phyloP scores from a whole-genome alignment of 2,888 invertebrate genomes.

The Rhynchonema sp. region DNA sequence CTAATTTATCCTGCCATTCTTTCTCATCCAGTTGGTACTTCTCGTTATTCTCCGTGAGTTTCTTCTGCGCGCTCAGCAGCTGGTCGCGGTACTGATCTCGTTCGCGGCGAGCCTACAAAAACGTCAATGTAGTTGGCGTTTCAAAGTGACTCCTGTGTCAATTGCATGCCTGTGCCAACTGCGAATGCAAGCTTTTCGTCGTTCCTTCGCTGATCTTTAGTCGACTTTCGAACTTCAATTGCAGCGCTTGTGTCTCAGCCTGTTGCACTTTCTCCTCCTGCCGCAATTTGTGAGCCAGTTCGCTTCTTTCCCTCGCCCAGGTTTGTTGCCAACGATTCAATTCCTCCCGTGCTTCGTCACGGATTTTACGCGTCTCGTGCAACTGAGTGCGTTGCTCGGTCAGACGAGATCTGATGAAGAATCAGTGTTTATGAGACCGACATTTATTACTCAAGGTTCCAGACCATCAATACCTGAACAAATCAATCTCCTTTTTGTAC shows the following conservation, averaged over 20 bases:
- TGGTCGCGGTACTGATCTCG: conserved; percentile 21
- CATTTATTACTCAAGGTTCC: background rate
- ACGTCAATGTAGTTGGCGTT: conserved; percentile 9
- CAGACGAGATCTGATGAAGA: conserved; percentile 2
- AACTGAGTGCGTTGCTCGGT: conserved; percentile 18
- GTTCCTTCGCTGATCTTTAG: conserved; percentile 28
- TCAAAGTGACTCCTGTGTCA: no score
- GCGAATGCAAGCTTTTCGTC: conserved; percentile 23
- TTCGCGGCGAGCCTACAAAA: conserved; percentile 22
- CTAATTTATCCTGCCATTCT: background rate
- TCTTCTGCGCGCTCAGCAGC: conserved; percentile 15
- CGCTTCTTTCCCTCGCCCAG: conserved; percentile 13
- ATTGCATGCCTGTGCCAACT: no score
- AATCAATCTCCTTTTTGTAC: conserved; percentile 1
- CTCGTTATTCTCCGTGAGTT: conserved; percentile 15
- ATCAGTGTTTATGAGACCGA: background rate
- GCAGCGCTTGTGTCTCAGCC: conserved; percentile 24
- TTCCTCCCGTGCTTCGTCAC: conserved; percentile 19
- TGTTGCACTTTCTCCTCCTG: conserved; percentile 22
- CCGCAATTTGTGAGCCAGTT: conserved; percentile 17
- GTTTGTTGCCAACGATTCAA: conserved; percentile 10
- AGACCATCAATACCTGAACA: no score
- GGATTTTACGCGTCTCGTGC: conserved; percentile 12
- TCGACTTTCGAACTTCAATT: conserved; percentile 24
- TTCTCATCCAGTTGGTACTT: background rate